Percentiles rank a stretch among this genome's conserved stretches.
These are phyloP conservation scores for Melanotaenia pygmaea DNA, from an alignment of 2,797 vertebrate species.

Conservation along the genomic window DNA sequence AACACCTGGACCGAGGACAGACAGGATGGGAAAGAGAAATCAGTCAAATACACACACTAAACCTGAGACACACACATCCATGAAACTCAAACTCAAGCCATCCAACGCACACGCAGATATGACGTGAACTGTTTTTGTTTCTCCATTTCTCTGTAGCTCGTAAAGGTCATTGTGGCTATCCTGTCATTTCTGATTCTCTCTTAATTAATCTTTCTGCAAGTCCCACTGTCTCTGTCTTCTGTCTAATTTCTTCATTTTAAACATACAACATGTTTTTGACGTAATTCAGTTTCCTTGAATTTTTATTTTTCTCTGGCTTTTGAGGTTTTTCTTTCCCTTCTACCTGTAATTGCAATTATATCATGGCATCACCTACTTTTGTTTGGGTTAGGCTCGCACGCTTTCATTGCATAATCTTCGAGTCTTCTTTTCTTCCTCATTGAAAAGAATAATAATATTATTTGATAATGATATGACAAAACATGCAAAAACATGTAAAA, in stretches of 20 bases:
- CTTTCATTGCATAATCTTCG: not conserved
- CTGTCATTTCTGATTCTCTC: constrained; percentile 59
- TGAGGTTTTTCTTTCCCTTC: not conserved
- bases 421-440: no score
- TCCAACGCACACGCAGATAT: constrained; percentile 18
- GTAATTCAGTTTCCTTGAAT: constrained; percentile 21
- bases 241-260: constrained; percentile 28
- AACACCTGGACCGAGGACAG: constrained; percentile 73
- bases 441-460: no score
- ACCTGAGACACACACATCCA: constrained; percentile 9
- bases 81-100: constrained; percentile 1
- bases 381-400: not conserved
- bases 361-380: not conserved
- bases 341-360: not conserved
- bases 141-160: constrained; percentile 53
- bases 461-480: not conserved
- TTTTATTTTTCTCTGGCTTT: not conserved
- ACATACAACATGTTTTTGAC: constrained; percentile 23
- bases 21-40: constrained; percentile 64
- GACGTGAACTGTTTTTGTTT: constrained; percentile 62
- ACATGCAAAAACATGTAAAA: not conserved
- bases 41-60: constrained; percentile 56
- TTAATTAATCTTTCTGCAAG: constrained; percentile 62
- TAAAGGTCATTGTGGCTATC: constrained; percentile 68
- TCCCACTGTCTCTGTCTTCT: constrained; percentile 21